phyloP scores from a whole-genome alignment of 2,888 invertebrate species.

The Apamea sordens region DNA sequence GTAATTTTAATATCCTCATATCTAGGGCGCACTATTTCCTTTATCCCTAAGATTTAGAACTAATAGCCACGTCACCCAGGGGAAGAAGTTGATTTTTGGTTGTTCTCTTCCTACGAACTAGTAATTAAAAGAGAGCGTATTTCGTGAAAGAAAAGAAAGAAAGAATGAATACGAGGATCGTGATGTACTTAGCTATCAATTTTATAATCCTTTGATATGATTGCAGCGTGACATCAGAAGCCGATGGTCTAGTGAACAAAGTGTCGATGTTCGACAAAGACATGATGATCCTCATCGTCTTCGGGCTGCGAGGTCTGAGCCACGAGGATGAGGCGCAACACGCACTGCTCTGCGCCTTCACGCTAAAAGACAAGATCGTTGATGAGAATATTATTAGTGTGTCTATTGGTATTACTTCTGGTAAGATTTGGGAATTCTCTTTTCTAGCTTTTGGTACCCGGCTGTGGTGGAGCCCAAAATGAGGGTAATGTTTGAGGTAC shows the following conservation, averaged over 20 bases:
- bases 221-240: slow-evolving; percentile 84
- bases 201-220: neutral
- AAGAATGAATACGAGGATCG: neutral
- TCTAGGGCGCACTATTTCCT: neutral
- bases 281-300: slow-evolving; percentile 93
- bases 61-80: neutral
- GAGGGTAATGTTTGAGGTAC: neutral
- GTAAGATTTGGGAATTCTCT: slow-evolving; percentile 72
- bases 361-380: slow-evolving; percentile 87
- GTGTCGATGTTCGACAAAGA: slow-evolving; percentile 93
- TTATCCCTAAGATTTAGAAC: neutral
- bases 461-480: neutral
- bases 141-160: neutral
- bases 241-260: slow-evolving; percentile 92
- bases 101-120: neutral
- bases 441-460: neutral
- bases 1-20: neutral
- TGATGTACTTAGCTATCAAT: neutral
- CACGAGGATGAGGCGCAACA: slow-evolving; percentile 92
- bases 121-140: neutral
- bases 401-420: slow-evolving; percentile 93
- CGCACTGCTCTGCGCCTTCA: slow-evolving; percentile 91
- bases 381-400: slow-evolving; percentile 87
- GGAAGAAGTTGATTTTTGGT: neutral
- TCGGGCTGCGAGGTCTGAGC: slow-evolving; percentile 93